Base-by-base conservation (phyloP, 2,888 invertebrate genomes). In the Cephus sareptanus region DNA sequence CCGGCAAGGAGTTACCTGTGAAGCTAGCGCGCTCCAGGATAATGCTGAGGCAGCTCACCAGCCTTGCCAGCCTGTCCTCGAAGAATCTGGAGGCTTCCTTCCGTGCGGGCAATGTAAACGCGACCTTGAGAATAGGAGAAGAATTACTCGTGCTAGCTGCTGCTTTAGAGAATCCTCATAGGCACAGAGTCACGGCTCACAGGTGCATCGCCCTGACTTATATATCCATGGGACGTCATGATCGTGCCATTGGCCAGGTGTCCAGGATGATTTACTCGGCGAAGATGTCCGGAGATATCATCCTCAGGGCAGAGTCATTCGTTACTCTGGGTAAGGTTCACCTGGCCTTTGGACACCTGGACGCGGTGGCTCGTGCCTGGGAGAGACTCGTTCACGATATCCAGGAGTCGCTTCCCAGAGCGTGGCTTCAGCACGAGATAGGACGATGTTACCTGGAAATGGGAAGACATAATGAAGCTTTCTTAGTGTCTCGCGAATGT, bases 261-360 rank as follows among this genome's bases (percentile, higher is more conserved):
- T 80, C 86, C 0, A 83, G 77, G 34, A 84, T 90, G 87, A 79
- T 90, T 1, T 79, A 84, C 23, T 37, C 85, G 3, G 86, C 90
- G 11, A 85, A 82, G 76, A 79, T 77, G 30, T 84, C 82, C 0
- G 82, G 77, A 0, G 82, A 89, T 33, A 73, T 76, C 6, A 77
- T 81, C 1, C 81, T 85, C 23, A 69, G 83, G 35, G 82, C 83
- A 13, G 76, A 84, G 15, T 84, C 89, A 0, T 77, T 90, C 6
- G 83, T 85, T 23, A 87, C 86, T 1, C 31, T 90, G 15, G 90
- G 90, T 4, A 87, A 84, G 76, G 89, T 90, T 23, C 90, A 90
- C 34, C 77, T 90, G 33, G 86, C 82, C 68, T 90, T 89, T 34
- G 85, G 88, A 0, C 88, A 90, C 79, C 34, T 90, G 33, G 80